phyloP scores from a whole-genome alignment of 2,888 invertebrate genomes.

The Meliscaeva auricollis region DNA sequence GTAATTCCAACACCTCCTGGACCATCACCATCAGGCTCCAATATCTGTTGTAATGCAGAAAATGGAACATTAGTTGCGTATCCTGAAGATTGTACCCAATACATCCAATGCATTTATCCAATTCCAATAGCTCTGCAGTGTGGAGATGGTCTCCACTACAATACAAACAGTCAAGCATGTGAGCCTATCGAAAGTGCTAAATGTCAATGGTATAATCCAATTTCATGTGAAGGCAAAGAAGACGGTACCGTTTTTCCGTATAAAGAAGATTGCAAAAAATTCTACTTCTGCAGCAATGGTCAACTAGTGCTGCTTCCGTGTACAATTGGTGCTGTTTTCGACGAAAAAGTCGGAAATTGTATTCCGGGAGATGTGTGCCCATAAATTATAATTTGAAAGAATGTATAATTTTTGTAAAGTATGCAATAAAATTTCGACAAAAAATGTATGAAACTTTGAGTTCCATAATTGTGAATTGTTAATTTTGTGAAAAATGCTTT shows the following conservation, averaged over 20 bases:
- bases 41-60: conserved; percentile 52
- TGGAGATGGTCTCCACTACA: conserved; percentile 76
- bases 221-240: not conserved
- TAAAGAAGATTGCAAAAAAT: conserved; percentile 37
- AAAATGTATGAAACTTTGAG: no score
- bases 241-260: not conserved
- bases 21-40: conserved; percentile 9
- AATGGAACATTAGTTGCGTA: conserved; percentile 56
- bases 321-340: conserved; percentile 21
- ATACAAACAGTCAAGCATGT: conserved; percentile 60
- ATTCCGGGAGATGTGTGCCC: not conserved
- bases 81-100: conserved; percentile 71
- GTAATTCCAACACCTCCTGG: conserved; percentile 3
- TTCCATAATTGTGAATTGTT: no score
- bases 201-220: conserved; percentile 73
- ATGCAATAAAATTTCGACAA: no score
- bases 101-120: conserved; percentile 77
- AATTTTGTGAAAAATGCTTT: no score
- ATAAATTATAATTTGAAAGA: not conserved
- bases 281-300: conserved; percentile 45
- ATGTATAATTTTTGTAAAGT: not conserved
- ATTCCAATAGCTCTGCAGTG: conserved; percentile 66
- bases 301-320: conserved; percentile 37
- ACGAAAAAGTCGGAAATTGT: not conserved
- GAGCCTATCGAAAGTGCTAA: conserved; percentile 77